Evolutionary conservation across 2,888 invertebrate species (phyloP).

Genomic region (Eremobia ochroleuca): DNA sequence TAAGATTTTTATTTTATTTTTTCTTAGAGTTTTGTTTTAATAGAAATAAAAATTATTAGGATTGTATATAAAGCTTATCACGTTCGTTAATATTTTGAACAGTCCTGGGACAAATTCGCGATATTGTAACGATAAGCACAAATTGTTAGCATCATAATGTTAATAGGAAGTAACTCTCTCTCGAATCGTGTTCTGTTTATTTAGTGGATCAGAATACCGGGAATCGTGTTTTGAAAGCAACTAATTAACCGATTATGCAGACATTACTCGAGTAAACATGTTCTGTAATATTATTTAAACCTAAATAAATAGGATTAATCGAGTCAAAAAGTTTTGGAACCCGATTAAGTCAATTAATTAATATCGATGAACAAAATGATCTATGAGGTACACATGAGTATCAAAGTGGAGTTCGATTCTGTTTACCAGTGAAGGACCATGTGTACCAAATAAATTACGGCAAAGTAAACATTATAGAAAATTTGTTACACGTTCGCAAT

Average conservation of each 20-base stretch:
- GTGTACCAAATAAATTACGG: constrained; percentile 44
- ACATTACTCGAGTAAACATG: constrained; percentile 40
- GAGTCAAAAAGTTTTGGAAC: constrained; percentile 53
- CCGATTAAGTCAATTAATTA: constrained; percentile 57
- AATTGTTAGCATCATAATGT: constrained; percentile 35
- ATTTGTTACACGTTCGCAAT: constrained; percentile 21
- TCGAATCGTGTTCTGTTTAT: constrained; percentile 40
- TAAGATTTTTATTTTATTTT: not conserved
- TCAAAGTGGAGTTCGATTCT: constrained; percentile 41
- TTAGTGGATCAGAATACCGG: constrained; percentile 33
- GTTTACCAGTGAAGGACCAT: constrained; percentile 39
- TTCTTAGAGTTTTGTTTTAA: not conserved
- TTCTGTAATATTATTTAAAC: constrained; percentile 27
- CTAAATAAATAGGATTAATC: constrained; percentile 47
- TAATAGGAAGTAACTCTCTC: constrained; percentile 47
- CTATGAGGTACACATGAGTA: constrained; percentile 46
- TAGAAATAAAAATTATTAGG: not conserved
- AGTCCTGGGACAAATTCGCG: not conserved
- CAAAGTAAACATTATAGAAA: constrained; percentile 39
- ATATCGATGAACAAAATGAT: constrained; percentile 57
- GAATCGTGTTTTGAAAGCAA: constrained; percentile 38
- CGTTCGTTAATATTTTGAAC: not conserved
- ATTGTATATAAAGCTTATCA: not conserved
- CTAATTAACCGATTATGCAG: constrained; percentile 55
- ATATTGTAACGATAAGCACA: constrained; percentile 25